Base-by-base conservation (phyloP, 2,888 invertebrate species). In the Homarus gammarus region DNA sequence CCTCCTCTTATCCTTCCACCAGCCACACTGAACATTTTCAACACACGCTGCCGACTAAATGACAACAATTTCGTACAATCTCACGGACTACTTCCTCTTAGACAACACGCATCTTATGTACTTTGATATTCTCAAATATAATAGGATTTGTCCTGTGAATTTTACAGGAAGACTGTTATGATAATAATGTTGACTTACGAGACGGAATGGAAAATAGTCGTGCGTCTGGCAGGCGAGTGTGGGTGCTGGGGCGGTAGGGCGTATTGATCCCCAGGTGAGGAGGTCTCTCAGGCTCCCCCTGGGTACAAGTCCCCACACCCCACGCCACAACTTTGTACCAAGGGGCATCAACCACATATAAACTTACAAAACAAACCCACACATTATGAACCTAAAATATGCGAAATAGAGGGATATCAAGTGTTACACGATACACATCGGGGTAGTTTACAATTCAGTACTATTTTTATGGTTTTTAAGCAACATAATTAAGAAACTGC, bases 211-310 rank as follows among this genome's bases (percentile, higher is more conserved):
- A 33, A 6, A 18, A 22, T 18, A 0, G 64, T 85, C 51, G 77
- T 75, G 33, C 75, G 84, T 56, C 84, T 85, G 84, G 84, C 84
- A 85, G 84, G 27, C 8, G 33, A 27, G 61, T 27, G 70, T 18
- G 83, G 82, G 79, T 56, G 79, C 2, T 51, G 72, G 68, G 40
- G 68, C n/a, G 27, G 82, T 31, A 36, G 70, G 44, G 77, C 77
- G 84, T 85, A 85, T 85, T 85, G 84, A 85, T 85, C 84, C 84
- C 84, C 84, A 85, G 84, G 84, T 85, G 77, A 85, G 84, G 84
- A 27, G 72, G 84, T 84, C 22, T 33, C 3, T 31, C 75, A 3
- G 73, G 33, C 61, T 56, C 40, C 61, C 77, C 40, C 38, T 77
- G 84, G 84, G 84, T 61, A 84, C 51, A 84, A 49, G 49, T 72